A percentile compares a stretch with the other conserved stretches of the same genome.
Evolutionary conservation across 2,888 invertebrate species (phyloP).

Genomic region (Thecocarcelia acutangulata): DNA sequence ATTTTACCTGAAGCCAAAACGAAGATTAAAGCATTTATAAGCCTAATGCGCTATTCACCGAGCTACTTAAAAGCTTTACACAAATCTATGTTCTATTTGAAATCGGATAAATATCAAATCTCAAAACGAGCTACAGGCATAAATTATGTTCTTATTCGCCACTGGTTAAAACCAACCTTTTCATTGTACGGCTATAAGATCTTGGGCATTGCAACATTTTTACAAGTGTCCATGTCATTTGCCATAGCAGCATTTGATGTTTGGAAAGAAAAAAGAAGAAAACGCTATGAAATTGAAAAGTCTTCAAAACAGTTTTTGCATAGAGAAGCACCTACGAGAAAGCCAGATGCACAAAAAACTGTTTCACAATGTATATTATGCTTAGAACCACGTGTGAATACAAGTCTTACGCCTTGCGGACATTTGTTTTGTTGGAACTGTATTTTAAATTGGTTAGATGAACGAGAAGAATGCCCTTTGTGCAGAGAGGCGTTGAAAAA

Average conservation of each 20-base stretch:
- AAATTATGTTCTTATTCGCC: conserved; percentile 86
- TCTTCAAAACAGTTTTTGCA: conserved; percentile 68
- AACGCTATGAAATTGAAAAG: conserved; percentile 70
- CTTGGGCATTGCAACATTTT: conserved; percentile 82
- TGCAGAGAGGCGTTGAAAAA: conserved; percentile 86
- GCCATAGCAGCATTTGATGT: conserved; percentile 74
- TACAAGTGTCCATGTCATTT: conserved; percentile 81
- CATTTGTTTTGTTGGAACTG: conserved; percentile 93
- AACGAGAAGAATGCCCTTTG: conserved; percentile 86
- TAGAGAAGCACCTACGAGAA: conserved; percentile 37
- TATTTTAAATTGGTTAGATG: conserved; percentile 86
- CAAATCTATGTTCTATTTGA: conserved; percentile 91
- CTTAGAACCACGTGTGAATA: conserved; percentile 84
- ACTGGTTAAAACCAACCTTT: conserved; percentile 83
- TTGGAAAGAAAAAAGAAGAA: conserved; percentile 76
- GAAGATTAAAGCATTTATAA: conserved; percentile 83
- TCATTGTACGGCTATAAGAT: conserved; percentile 82
- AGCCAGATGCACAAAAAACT: conserved; percentile 59
- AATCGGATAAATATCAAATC: conserved; percentile 90
- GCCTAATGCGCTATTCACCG: conserved; percentile 82
- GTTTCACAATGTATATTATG: conserved; percentile 85
- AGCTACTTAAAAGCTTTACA: conserved; percentile 88
- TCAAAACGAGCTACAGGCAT: conserved; percentile 90
- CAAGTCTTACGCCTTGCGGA: conserved; percentile 89
- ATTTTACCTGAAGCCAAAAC: conserved; percentile 84